Base-by-base conservation (phyloP, 2,888 invertebrate genomes). In the Lasioglossum zephyrum region DNA sequence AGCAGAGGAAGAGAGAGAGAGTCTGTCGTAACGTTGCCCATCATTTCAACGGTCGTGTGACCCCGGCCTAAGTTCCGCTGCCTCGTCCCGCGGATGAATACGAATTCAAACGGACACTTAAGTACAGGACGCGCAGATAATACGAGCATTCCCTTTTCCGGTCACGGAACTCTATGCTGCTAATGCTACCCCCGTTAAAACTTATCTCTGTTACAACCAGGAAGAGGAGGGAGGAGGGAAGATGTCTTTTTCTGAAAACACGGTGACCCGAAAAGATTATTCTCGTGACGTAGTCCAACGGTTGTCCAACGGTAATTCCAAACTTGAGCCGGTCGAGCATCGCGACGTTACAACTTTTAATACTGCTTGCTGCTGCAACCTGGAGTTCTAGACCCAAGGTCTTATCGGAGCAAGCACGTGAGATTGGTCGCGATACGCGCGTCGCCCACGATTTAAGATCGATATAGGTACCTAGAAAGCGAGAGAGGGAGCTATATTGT, bases 81-180 rank as follows among this genome's bases (percentile, higher is more conserved):
- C 5, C 18, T 18, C 18, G 18, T 16, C 8, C 47, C 44, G 26
- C 4, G 60, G 13, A 53, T 63, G 84, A 70, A 84, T 77, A 47
- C 66, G 31, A 77, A 82, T 77, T 49, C 31, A 82, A 81, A 39
- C 44, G 53, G 16, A 39, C 41, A 39, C 49, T 31, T 5, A 26
- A 31, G 47, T 41, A 57, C 66, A 74, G 47, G 6, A 16, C 53
- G 47, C 49, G 39, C 16, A 74, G 72, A 75, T 72, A 79, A 81
- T 74, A 57, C 60, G 73, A 74, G 70, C 49, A 79, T 87, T 80
- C 81, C n/a, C 41, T 39, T 73, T 73, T 53, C 72, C 31, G 26
- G 73, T 57, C 76, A 77, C 39, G 82, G 47, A 66, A 81, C 77
- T 63, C n/a, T n/a, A 47, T n/a, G 39, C 13, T 36, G 66, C 47